Conservation (phyloP, 37 sponge, comb jelly and placozoan genomes). For the Cladorhizidae sp. region DNA sequence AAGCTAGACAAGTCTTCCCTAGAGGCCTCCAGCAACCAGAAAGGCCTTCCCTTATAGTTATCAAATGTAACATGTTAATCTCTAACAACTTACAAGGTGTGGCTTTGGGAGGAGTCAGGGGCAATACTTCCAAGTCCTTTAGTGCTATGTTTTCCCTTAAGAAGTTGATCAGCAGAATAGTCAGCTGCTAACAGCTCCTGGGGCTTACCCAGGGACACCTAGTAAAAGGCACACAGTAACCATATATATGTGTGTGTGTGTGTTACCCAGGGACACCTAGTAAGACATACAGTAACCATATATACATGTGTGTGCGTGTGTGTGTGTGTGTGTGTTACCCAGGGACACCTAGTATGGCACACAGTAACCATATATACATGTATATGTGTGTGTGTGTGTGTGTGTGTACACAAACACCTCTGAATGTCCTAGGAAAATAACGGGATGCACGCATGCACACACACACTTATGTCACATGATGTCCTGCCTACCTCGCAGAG, state of each 20-base stretch:
- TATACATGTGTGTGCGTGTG: too few relatives aligned
- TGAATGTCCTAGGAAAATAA: too few relatives aligned
- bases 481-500: slow-evolving; percentile 87
- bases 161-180: slow-evolving; percentile 85
- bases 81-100: slow-evolving; percentile 63
- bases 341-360: too few relatives aligned
- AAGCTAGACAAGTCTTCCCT: neutral
- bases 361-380: too few relatives aligned
- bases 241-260: too few relatives aligned
- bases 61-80: too few relatives aligned
- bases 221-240: neutral
- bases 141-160: slow-evolving; percentile 81
- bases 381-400: too few relatives aligned
- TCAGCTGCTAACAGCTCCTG: slow-evolving; percentile 88
- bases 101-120: slow-evolving; percentile 71
- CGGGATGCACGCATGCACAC: neutral
- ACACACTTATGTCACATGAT: neutral
- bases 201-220: slow-evolving; percentile 74
- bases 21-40: neutral
- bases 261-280: too few relatives aligned
- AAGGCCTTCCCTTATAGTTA: neutral
- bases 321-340: too few relatives aligned
- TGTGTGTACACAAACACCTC: too few relatives aligned
- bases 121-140: slow-evolving; percentile 81
- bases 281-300: too few relatives aligned